Base-by-base conservation (phyloP, 2,888 invertebrate species). In the Drosophila antonietae region DNA sequence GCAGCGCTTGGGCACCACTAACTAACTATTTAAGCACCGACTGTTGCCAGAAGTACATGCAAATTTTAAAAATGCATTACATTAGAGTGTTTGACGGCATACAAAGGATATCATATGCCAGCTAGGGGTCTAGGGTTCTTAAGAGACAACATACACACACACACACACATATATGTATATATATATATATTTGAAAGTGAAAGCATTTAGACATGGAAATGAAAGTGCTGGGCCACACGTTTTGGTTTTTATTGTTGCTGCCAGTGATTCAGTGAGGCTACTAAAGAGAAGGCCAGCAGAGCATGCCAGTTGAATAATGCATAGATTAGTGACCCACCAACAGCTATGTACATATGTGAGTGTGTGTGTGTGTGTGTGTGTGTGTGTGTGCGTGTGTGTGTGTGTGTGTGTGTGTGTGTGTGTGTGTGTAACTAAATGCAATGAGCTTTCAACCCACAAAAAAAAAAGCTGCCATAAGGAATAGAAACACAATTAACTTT, bases 61-160 rank as follows among this genome's bases (percentile, higher is more conserved):
- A 83, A 87, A 83, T 89, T 87, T 64, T 72, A 73, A 78, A 87
- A 84, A 89, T 84, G 87, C 84, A 83, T 88, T 83, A 83, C 73
- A 73, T 78, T 69, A 86, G 73, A 86, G 81, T 88, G 78, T 79
- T 65, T 64, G 58, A 73, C 35, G 18, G 46, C 46, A 47, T 39
- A 57, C 52, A 59, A 58, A 46, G 46, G 37, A 33, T 37, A 53
- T 37, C 18, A 33, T 35, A 20, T 41, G 35, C 63, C 20, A 37
- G 31, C 41, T 3, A 41, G 43, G 41, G 49, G 39, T 41, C 59
- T 59, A 31, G 39, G 49, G 20, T 57, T 31, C 55, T 55, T 55
- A 55, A 31, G 39, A 53, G 52, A 37, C 37, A 35, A 15, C 20
- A 53, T 23, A 53, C 52, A 37, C 20, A 15, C 15, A 37, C 20